Conservation (phyloP, 2,113 vertebrate genomes). For the Monarcha castaneiventris region DNA sequence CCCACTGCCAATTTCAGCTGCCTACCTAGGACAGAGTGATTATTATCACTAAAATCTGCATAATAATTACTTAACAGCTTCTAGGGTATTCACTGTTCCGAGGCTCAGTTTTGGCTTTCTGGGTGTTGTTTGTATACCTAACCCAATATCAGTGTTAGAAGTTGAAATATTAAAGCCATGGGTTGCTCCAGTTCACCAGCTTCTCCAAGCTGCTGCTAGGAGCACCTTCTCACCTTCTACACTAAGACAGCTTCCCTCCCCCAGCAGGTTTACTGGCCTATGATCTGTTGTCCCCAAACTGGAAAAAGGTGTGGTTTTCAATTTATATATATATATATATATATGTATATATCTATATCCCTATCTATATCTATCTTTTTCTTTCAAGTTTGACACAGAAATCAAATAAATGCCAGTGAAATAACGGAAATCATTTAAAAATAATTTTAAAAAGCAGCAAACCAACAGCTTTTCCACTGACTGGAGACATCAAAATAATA, state of each 20-base stretch:
- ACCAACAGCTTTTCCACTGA: not conserved
- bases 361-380: too few relatives aligned
- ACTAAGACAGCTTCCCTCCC: not conserved
- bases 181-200: not conserved
- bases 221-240: not conserved
- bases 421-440: not conserved
- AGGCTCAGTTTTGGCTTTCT: not conserved
- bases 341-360: too few relatives aligned
- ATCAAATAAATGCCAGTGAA: not conserved
- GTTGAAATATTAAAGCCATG: not conserved
- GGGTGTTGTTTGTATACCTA: not conserved
- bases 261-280: not conserved
- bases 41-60: not conserved
- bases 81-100: not conserved
- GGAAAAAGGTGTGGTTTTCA: not conserved
- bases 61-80: conserved; percentile 30
- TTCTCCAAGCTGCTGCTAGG: not conserved
- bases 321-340: too few relatives aligned
- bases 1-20: not conserved
- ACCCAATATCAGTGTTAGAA: not conserved
- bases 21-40: not conserved
- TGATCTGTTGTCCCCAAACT: not conserved
- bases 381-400: not conserved
- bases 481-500: not conserved
- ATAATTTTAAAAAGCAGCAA: not conserved